phyloP scores from a whole-genome alignment of 2,113 vertebrate species.

The Plecturocebus donacophilus region DNA sequence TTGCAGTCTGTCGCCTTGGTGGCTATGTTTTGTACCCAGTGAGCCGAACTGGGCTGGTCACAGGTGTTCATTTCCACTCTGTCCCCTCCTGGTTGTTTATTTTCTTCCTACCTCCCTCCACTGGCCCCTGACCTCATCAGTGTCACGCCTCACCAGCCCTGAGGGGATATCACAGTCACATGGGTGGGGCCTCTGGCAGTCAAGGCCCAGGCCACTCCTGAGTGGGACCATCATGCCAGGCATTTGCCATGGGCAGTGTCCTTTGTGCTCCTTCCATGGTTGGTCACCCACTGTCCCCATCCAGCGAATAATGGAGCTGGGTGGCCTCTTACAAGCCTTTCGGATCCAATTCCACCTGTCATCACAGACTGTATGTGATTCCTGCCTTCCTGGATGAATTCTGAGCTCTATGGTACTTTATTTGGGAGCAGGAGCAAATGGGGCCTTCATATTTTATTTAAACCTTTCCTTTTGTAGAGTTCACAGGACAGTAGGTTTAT shows the following conservation, averaged over 20 bases:
- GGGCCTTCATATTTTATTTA: not conserved
- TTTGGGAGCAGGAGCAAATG: not conserved
- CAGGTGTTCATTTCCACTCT: not conserved
- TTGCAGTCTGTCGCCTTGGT: not conserved
- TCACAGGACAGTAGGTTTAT: not conserved
- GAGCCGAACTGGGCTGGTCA: not conserved
- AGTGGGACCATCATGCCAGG: too few species aligned
- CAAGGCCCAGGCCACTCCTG: not conserved
- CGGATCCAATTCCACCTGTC: not conserved
- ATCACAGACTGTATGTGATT: accelerated
- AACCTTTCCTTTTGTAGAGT: not conserved
- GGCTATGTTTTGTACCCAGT: not conserved
- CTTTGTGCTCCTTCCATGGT: not conserved
- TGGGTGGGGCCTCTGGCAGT: not conserved
- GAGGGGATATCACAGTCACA: not conserved
- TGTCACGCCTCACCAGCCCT: not conserved
- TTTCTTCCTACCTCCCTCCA: not conserved
- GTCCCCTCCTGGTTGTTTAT: not conserved
- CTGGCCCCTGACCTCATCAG: not conserved
- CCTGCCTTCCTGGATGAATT: not conserved
- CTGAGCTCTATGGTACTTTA: not conserved
- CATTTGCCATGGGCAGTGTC: not conserved
- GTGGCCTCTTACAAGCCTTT: not conserved
- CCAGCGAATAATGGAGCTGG: accelerated
- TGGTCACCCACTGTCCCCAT: not conserved